Base-by-base conservation (phyloP, 2,797 vertebrate genomes). In the Gephyroberyx darwinii region DNA sequence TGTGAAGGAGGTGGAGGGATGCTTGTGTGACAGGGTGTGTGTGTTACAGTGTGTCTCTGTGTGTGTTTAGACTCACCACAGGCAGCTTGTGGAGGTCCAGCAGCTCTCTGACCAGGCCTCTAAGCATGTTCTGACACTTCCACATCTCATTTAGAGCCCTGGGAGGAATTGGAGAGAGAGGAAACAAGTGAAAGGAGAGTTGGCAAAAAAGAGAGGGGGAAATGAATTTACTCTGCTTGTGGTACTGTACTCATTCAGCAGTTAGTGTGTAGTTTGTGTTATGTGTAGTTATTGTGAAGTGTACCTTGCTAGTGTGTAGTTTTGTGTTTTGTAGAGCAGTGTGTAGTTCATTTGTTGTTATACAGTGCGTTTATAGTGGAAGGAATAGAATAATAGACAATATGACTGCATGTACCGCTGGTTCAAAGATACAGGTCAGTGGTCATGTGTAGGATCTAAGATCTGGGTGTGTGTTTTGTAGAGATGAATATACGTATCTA, bases 61-160 rank as follows among this genome's bases (percentile, higher is more conserved):
- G 17, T 43, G 1, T 59, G 10, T 4, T 6, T 70, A 1, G 45
- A 86, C 94, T 69, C 92, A 99, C 97, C 88, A 93, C 91, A 77
- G 97, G 96, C 80, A 97, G 94, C 86, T 98, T 99, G 90, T 99
- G 97, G 62, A 99, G 95, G 88, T 99, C 98, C 83, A 99, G 85
- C 17, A 99, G 92, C 86, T 99, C 98, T 76, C 97, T 95, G 63
- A 99, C 96, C 0, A 99, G 96, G 80, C 96, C 95, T 91, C 97
- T 93, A 60, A 99, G 93, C 96, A 98, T 98, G 90, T 99, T 99
- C 93, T 99, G 98, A 94, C 98, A 99, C 91, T 99, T 99, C 98
- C 98, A 99, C 97, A 99, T 99, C 90, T 99, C 97, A 90, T 99
- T 99, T 81, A 99, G 90, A 48, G 98, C 98, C 93, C 98, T 99